Percentiles rank a stretch among this genome's conserved stretches.
Evolutionary conservation across 2,797 vertebrate species (phyloP).

Genomic region (Todus mexicanus): DNA sequence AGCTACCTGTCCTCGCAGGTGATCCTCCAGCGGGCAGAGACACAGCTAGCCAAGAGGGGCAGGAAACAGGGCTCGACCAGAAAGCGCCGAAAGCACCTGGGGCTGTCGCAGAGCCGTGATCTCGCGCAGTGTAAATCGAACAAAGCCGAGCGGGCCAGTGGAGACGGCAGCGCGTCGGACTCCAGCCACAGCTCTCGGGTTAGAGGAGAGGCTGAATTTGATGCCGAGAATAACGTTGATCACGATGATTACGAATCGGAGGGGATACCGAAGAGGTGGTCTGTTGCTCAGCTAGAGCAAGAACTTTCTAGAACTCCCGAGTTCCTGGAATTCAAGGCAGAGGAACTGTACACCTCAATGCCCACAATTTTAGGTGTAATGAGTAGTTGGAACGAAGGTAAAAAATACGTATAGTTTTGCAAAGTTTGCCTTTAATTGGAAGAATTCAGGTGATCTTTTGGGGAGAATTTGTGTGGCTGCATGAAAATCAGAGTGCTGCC

Average conservation of each 20-base stretch:
- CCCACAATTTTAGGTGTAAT: conserved; percentile 84
- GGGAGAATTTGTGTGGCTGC: neutral
- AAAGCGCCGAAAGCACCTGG: conserved; percentile 11
- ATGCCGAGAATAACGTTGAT: neutral
- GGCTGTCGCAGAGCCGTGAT: neutral
- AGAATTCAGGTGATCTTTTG: neutral
- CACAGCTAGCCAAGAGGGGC: neutral
- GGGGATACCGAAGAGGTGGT: neutral
- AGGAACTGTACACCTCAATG: conserved; percentile 83
- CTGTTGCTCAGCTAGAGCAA: conserved; percentile 11
- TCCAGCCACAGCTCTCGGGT: neutral
- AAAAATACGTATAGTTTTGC: neutral
- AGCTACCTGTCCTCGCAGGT: neutral
- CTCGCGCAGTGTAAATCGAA: neutral
- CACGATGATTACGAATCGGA: neutral
- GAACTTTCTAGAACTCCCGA: conserved; percentile 47
- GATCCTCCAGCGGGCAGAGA: conserved; percentile 5
- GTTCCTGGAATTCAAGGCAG: conserved; percentile 82
- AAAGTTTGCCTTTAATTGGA: neutral
- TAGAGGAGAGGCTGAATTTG: neutral
- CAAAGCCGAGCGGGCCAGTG: neutral
- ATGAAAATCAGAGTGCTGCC: neutral
- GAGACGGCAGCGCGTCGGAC: accelerated
- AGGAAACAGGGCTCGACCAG: neutral
- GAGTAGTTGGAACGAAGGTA: conserved; percentile 85